Conservation (phyloP, 2,888 invertebrate species). For the Aleiodes leptofemur region DNA sequence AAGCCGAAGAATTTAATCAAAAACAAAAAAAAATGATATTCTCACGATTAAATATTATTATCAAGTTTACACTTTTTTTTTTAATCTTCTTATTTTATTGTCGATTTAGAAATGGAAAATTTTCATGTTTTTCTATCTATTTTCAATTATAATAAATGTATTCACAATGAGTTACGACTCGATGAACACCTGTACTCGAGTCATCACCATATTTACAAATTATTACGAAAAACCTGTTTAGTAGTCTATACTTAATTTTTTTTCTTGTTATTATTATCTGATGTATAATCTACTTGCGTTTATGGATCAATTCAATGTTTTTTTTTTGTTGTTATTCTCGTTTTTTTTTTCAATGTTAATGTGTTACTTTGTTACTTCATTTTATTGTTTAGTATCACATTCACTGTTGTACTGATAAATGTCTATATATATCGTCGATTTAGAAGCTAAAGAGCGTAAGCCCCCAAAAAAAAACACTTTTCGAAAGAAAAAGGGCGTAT, state of each 20-base stretch:
- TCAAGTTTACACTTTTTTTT: background rate
- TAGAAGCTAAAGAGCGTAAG: no score
- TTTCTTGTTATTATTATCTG: background rate
- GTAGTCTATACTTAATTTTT: background rate
- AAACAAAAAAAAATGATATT: background rate
- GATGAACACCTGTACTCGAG: slow-evolving; percentile 16
- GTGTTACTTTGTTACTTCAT: slow-evolving; percentile 67
- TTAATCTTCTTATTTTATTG: background rate
- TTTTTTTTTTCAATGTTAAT: slow-evolving; percentile 17
- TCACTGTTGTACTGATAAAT: slow-evolving; percentile 71
- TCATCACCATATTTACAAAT: background rate
- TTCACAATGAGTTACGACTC: background rate
- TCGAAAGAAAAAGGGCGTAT: no score
- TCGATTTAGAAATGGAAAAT: background rate
- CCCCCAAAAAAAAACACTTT: no score
- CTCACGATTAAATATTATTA: background rate
- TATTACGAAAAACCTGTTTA: slow-evolving; percentile 13
- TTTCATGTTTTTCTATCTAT: background rate
- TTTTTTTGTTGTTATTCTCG: slow-evolving; percentile 1
- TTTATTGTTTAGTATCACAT: slow-evolving; percentile 76
- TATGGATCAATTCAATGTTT: background rate
- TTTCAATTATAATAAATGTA: slow-evolving; percentile 12
- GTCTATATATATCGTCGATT: no score
- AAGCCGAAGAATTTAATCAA: background rate
- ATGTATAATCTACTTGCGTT: background rate